A percentile compares a stretch with the other conserved stretches of the same genome.
phyloP scores from a whole-genome alignment of 2,113 vertebrate genomes.

The Myiozetetes cayanensis region DNA sequence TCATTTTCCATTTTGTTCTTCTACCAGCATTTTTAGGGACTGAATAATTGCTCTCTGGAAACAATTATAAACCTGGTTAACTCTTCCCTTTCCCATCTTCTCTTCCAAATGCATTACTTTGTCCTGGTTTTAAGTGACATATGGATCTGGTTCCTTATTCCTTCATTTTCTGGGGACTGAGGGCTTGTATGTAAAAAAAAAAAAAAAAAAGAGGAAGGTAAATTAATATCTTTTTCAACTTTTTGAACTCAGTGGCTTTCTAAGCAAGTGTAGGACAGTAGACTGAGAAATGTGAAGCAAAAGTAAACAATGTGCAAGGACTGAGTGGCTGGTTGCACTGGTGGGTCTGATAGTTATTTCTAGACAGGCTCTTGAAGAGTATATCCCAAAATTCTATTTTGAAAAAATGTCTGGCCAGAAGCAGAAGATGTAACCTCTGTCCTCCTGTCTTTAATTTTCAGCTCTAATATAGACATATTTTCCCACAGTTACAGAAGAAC shows the following conservation, averaged over 20 bases:
- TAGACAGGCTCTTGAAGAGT: not conserved
- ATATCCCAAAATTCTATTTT: not conserved
- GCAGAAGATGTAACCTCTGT: not conserved
- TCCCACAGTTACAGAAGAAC: not conserved
- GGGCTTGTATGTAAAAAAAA: not conserved
- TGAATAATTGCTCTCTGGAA: slow-evolving; percentile 46
- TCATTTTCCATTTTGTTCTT: slow-evolving; percentile 48
- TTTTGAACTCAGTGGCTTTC: not conserved
- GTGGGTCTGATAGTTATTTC: not conserved
- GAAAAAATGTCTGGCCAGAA: not conserved
- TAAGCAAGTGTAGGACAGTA: not conserved
- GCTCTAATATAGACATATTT: not conserved
- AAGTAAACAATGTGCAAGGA: not conserved
- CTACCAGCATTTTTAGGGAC: slow-evolving; percentile 37
- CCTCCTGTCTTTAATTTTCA: not conserved
- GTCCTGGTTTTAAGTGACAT: not conserved
- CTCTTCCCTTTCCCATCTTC: slow-evolving; percentile 23
- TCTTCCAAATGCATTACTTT: not conserved
- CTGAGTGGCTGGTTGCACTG: not conserved
- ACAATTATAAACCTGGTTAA: slow-evolving; percentile 45
- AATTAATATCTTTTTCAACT: not conserved
- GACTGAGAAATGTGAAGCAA: not conserved
- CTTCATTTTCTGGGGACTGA: not conserved
- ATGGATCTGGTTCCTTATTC: not conserved
- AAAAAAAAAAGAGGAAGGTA: not conserved